Evolutionary conservation across 2,113 vertebrate species (phyloP).

Genomic region (Picathartes gymnocephalus): DNA sequence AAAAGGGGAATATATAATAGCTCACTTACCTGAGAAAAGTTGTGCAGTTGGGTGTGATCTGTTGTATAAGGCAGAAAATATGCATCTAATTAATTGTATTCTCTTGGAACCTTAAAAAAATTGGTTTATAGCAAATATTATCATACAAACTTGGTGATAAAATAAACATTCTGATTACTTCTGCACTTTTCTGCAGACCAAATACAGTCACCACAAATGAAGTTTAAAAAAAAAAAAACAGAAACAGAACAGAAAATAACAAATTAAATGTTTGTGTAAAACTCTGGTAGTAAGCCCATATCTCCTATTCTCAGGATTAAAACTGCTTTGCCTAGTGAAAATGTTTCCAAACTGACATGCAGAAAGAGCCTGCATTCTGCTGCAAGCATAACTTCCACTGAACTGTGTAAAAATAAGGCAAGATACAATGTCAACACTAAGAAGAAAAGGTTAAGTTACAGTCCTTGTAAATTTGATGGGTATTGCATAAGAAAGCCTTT

Average conservation of each 20-base stretch:
- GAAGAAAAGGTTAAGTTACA: not conserved
- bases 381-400: not conserved
- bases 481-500: not conserved
- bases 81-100: not conserved
- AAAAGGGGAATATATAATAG: not conserved
- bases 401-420: not conserved
- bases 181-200: not conserved
- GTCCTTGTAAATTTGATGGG: not conserved
- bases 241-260: not conserved
- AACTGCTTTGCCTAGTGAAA: not conserved
- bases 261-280: not conserved
- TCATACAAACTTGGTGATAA: not conserved
- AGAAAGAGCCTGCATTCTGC: not conserved
- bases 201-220: not conserved
- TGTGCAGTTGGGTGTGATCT: not conserved
- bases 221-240: not conserved
- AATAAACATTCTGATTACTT: not conserved
- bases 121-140: not conserved
- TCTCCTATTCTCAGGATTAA: not conserved
- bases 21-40: slow-evolving; percentile 17
- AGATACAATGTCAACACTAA: not conserved
- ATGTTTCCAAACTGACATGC: not conserved
- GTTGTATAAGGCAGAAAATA: not conserved
- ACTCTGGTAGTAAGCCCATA: not conserved
- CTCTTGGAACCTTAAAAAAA: not conserved